Conservation (phyloP, 2,888 invertebrate genomes). For the Meliscaeva auricollis region DNA sequence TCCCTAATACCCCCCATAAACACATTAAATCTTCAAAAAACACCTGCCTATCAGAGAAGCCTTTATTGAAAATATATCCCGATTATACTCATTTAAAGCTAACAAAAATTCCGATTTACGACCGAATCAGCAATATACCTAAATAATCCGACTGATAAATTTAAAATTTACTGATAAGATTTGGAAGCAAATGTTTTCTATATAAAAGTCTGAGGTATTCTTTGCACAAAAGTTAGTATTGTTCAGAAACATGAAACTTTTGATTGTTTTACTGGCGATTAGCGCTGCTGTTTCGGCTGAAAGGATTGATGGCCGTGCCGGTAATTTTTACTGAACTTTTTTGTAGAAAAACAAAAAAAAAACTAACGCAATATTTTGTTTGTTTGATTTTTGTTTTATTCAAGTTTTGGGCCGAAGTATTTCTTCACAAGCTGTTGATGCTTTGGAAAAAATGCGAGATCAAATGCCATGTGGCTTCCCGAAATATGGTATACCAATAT, state of each 20-base stretch:
- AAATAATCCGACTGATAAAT: constrained; percentile 53
- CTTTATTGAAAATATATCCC: not conserved
- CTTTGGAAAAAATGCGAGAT: constrained; percentile 77
- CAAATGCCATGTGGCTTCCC: constrained; percentile 82
- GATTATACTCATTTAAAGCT: not conserved
- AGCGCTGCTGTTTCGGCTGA: constrained; percentile 78
- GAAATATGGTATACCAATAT: constrained; percentile 79
- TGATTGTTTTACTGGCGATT: constrained; percentile 79
- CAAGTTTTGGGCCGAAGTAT: constrained; percentile 78
- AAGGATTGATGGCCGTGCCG: constrained; percentile 11
- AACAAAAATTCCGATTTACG: constrained; percentile 7
- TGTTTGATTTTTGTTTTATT: not conserved
- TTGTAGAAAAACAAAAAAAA: not conserved
- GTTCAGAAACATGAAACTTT: constrained; percentile 79
- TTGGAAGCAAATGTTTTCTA: not conserved
- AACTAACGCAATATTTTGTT: not conserved
- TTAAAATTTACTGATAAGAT: constrained; percentile 42
- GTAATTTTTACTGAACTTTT: constrained; percentile 51
- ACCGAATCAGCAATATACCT: constrained; percentile 42
- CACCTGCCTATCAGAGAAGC: constrained; percentile 28
- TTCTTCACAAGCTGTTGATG: constrained; percentile 77
- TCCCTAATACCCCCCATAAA: constrained; percentile 1
- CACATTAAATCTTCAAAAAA: not conserved
- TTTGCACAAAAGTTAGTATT: constrained; percentile 29
- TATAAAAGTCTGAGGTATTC: constrained; percentile 51